Evolutionary conservation across 2,113 vertebrate species (phyloP).

Genomic region (Tretioscincus oriximinensis): DNA sequence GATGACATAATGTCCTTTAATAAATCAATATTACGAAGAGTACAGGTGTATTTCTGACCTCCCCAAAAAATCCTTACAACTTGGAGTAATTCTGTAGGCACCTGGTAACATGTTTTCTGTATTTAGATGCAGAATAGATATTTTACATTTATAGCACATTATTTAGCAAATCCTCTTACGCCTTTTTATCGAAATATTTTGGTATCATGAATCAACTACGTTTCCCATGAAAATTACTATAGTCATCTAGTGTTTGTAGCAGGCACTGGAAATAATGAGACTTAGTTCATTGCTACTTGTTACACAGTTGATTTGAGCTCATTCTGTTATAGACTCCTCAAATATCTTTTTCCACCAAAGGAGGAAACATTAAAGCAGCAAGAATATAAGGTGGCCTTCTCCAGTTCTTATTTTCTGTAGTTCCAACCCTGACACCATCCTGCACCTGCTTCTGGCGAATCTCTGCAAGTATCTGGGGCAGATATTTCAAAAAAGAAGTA

Average conservation of each 20-base stretch:
- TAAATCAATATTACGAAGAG: neutral
- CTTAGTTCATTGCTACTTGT: neutral
- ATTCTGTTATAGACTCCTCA: neutral
- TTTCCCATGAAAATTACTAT: neutral
- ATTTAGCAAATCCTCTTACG: no score
- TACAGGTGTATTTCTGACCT: neutral
- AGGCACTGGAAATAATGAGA: neutral
- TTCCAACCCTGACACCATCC: no score
- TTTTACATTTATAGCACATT: neutral
- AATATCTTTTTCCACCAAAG: neutral
- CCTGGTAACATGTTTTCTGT: no score
- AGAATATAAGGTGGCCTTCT: no score
- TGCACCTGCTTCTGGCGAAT: no score
- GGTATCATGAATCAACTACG: neutral
- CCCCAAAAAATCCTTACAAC: neutral
- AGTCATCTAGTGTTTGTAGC: neutral
- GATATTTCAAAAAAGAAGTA: no score
- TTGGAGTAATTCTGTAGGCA: neutral
- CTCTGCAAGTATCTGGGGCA: no score
- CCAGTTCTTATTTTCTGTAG: no score
- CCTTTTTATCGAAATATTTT: neutral
- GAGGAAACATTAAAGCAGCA: neutral
- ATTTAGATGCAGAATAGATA: neutral
- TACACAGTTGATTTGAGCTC: neutral
- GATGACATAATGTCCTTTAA: neutral